Percentiles rank a stretch among this genome's conserved stretches.
These are phyloP conservation scores for Gymnodraco acuticeps DNA, from an alignment of 2,797 vertebrate genomes.

Conservation along the genomic window DNA sequence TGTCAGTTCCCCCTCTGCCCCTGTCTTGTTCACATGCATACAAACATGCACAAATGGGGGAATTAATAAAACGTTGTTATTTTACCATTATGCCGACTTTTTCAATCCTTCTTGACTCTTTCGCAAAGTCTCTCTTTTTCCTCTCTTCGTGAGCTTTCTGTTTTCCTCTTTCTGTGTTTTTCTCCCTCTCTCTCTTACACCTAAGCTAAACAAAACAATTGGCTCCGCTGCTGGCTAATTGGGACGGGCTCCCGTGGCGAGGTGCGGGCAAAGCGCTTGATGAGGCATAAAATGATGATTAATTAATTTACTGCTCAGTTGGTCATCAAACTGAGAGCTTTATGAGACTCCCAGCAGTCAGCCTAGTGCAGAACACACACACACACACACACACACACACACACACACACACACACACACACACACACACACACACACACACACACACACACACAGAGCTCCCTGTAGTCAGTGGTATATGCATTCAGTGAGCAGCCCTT, in stretches of 20 bases:
- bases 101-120: slow-evolving; percentile 13
- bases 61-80: slow-evolving; percentile 14
- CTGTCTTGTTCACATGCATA: slow-evolving; percentile 33
- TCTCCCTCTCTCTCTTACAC: slow-evolving; percentile 69
- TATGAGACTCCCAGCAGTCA: slow-evolving; percentile 97
- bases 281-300: slow-evolving; percentile 99
- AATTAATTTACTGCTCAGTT: slow-evolving; percentile 99
- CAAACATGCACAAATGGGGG: slow-evolving; percentile 9
- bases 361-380: slow-evolving; percentile 26
- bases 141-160: slow-evolving; percentile 66
- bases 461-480: slow-evolving; percentile 53
- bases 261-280: slow-evolving; percentile 94
- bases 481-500: slow-evolving; percentile 50
- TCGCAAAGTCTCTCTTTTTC: neutral
- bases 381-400: slow-evolving; percentile 22
- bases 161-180: slow-evolving; percentile 84
- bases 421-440: slow-evolving; percentile 18
- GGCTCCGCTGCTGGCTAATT: slow-evolving; percentile 93
- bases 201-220: slow-evolving; percentile 95
- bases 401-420: slow-evolving; percentile 10
- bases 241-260: slow-evolving; percentile 89
- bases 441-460: slow-evolving; percentile 1
- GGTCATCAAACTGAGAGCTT: slow-evolving; percentile 97
- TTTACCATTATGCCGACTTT: slow-evolving; percentile 9
- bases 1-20: slow-evolving; percentile 86